Conservation (phyloP, 2,113 vertebrate species). For the Butastur rufipennis region DNA sequence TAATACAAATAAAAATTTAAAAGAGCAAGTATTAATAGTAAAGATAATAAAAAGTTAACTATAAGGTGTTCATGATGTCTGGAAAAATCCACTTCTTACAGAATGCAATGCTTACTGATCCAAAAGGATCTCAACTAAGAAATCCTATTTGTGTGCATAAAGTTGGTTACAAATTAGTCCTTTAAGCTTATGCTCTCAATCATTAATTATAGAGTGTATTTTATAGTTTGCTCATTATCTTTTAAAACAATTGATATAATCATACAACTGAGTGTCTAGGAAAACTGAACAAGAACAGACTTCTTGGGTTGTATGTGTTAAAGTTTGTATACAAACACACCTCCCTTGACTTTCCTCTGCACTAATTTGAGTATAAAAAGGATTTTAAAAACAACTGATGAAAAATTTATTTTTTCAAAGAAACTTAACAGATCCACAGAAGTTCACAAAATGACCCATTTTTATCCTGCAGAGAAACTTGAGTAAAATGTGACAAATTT, state of each 20-base stretch:
- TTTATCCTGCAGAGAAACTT: neutral
- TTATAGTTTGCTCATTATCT: neutral
- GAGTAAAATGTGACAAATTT: neutral
- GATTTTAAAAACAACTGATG: neutral
- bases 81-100: neutral
- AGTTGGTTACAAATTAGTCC: neutral
- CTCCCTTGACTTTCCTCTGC: neutral
- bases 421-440: neutral
- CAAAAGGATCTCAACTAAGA: neutral
- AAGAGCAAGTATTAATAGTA: neutral
- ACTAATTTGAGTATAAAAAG: neutral
- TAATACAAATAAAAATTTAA: neutral
- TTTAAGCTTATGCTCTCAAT: neutral
- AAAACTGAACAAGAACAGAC: neutral
- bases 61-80: neutral
- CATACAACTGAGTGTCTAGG: neutral
- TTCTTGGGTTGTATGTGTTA: neutral
- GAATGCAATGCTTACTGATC: neutral
- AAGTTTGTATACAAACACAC: neutral
- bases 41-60: neutral
- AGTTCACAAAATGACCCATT: neutral
- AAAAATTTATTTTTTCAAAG: neutral
- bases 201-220: neutral
- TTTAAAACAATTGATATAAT: neutral
- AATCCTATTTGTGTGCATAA: neutral